Percentiles rank a stretch among this genome's conserved stretches.
Conservation (phyloP, 2,888 invertebrate species). For the Erebia aethiops region DNA sequence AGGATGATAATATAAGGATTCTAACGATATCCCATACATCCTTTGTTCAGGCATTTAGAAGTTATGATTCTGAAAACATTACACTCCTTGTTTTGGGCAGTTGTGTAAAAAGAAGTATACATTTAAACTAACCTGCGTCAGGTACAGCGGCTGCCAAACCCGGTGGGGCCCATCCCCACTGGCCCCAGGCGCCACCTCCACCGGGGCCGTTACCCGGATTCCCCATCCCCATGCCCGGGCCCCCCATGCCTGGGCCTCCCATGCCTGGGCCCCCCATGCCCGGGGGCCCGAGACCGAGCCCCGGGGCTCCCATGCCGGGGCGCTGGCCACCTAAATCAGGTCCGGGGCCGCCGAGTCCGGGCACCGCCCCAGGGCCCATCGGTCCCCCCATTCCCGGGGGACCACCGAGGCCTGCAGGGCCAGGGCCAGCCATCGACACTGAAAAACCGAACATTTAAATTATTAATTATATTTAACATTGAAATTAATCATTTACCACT, state of each 20-base stretch:
- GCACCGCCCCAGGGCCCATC: not conserved
- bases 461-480: not conserved
- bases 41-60: too few species aligned
- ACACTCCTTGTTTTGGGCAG: too few species aligned
- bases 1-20: too few species aligned
- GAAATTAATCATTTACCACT: too few species aligned
- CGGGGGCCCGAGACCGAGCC: conserved; percentile 11
- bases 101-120: too few species aligned
- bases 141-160: conserved; percentile 47
- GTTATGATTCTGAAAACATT: too few species aligned
- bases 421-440: conserved; percentile 15
- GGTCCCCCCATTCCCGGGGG: not conserved
- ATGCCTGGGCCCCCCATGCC: conserved; percentile 7
- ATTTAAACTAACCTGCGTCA: conserved; percentile 49
- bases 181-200: conserved; percentile 53
- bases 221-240: conserved; percentile 27
- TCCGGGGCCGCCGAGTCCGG: not conserved
- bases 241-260: conserved; percentile 18
- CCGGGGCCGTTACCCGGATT: conserved; percentile 41
- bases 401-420: not conserved
- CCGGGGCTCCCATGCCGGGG: conserved; percentile 13
- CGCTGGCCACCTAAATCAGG: conserved; percentile 3
- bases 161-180: conserved; percentile 65
- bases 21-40: too few species aligned
- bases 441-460: not conserved